Evolutionary conservation across 2,888 invertebrate species (phyloP).

Genomic region (Nomada ferruginata): DNA sequence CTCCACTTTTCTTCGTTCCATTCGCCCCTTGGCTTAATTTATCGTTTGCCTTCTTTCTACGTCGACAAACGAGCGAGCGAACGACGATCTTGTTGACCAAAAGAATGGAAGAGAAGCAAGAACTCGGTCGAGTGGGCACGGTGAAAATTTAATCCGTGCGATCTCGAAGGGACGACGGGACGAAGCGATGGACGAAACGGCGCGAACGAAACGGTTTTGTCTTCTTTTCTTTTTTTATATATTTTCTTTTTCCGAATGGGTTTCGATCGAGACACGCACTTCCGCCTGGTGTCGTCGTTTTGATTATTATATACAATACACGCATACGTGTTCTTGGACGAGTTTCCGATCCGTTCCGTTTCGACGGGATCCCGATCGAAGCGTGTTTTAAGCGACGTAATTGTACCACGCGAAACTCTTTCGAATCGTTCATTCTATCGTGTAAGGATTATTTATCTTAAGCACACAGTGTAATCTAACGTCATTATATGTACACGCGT

Average conservation of each 20-base stretch:
- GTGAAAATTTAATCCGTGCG: slow-evolving; percentile 9
- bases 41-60: neutral
- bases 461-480: slow-evolving; percentile 59
- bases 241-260: neutral
- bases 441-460: slow-evolving; percentile 58
- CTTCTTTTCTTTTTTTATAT: neutral
- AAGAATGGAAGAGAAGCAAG: slow-evolving; percentile 8
- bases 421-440: slow-evolving; percentile 56
- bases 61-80: too few relatives aligned
- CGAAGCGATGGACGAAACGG: slow-evolving; percentile 7
- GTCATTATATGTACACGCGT: slow-evolving; percentile 59
- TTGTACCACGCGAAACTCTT: slow-evolving; percentile 44
- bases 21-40: neutral
- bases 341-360: slow-evolving; percentile 17
- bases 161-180: neutral
- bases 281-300: slow-evolving; percentile 42
- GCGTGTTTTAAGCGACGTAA: slow-evolving; percentile 18
- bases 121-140: neutral
- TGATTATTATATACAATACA: neutral
- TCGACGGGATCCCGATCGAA: slow-evolving; percentile 16
- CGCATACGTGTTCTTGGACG: slow-evolving; percentile 1
- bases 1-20: neutral
- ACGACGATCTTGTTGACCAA: neutral
- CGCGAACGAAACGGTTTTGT: neutral
- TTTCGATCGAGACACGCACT: slow-evolving; percentile 5